Percentiles rank a stretch among this genome's conserved stretches.
These are phyloP conservation scores for Scaeva pyrastri DNA, from an alignment of 2,888 invertebrate genomes.

Conservation along the genomic window DNA sequence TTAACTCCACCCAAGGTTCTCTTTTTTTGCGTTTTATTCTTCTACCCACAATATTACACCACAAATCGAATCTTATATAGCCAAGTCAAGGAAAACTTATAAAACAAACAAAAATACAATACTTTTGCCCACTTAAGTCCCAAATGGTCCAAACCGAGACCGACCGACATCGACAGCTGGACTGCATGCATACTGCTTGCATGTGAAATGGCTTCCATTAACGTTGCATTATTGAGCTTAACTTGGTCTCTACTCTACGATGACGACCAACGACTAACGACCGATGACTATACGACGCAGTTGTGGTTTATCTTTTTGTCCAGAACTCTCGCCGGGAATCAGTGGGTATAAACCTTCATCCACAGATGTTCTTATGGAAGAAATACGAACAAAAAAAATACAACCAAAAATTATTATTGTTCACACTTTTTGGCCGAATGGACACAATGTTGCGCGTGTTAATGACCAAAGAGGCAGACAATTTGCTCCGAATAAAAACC, in stretches of 20 bases:
- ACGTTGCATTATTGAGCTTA: conserved; percentile 37
- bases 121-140: conserved; percentile 49
- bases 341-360: not conserved
- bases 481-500: conserved; percentile 69
- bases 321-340: not conserved
- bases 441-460: conserved; percentile 64
- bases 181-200: not conserved
- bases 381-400: conserved; percentile 17
- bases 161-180: too few species aligned
- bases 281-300: not conserved
- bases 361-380: conserved; percentile 21
- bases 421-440: conserved; percentile 58
- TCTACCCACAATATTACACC: conserved; percentile 45
- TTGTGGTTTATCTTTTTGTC: conserved; percentile 55
- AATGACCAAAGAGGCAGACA: conserved; percentile 60
- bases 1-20: conserved; percentile 8
- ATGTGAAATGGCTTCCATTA: conserved; percentile 48
- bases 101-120: conserved; percentile 4
- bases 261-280: too few species aligned
- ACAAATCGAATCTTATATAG: not conserved
- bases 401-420: conserved; percentile 21
- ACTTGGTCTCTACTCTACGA: conserved; percentile 3
- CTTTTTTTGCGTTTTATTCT: not conserved
- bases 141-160: conserved; percentile 43
- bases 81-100: conserved; percentile 30